A percentile compares a stretch with the other conserved stretches of the same genome.
phyloP scores from a whole-genome alignment of 2,113 vertebrate genomes.

The Sarotherodon lohbergeri region DNA sequence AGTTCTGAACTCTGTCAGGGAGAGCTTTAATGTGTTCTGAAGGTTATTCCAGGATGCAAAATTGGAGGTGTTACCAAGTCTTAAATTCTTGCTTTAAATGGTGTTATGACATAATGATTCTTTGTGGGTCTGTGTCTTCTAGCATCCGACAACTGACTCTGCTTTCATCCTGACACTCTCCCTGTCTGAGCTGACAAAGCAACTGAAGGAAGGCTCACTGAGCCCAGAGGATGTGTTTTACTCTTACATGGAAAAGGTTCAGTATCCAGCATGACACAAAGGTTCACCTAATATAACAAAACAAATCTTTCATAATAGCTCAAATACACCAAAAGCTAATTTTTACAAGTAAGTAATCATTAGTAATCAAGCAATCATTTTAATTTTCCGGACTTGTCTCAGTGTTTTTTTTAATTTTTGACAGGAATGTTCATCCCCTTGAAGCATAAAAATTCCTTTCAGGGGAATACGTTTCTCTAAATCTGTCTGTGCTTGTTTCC shows the following conservation, averaged over 20 bases:
- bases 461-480: neutral
- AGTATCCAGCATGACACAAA: neutral
- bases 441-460: neutral
- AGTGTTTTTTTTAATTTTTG: neutral
- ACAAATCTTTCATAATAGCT: neutral
- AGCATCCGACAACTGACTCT: conserved; percentile 65
- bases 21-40: neutral
- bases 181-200: conserved; percentile 61
- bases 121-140: neutral
- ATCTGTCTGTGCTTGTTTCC: neutral
- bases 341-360: neutral
- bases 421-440: neutral
- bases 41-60: neutral
- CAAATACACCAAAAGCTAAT: neutral
- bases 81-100: neutral
- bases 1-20: neutral
- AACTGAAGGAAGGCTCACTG: conserved; percentile 65
- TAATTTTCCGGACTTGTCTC: neutral
- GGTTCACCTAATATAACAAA: neutral
- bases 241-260: conserved; percentile 79
- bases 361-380: neutral
- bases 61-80: neutral
- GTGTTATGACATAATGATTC: neutral
- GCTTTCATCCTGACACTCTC: conserved; percentile 64
- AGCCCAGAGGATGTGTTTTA: conserved; percentile 74